A percentile compares a stretch with the other conserved stretches of the same genome.
phyloP scores from a whole-genome alignment of 1,140 invertebrate genomes.

The Diachasma alloeum region DNA sequence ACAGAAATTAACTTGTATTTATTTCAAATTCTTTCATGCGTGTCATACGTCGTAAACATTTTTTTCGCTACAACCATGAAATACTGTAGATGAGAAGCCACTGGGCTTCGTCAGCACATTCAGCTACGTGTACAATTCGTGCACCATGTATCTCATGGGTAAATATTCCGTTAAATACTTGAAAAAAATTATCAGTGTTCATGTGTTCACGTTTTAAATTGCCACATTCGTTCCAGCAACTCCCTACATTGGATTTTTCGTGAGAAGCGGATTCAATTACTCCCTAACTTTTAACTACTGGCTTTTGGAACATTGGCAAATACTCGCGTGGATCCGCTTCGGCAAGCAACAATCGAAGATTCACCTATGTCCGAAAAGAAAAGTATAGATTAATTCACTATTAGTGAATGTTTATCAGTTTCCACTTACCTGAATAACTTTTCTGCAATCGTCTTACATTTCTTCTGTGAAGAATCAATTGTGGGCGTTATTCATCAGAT shows the following conservation, averaged over 20 bases:
- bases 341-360: neutral
- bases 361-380: neutral
- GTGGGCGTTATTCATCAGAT: no score
- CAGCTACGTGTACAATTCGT: neutral
- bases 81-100: constrained; percentile 4
- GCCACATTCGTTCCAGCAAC: constrained; percentile 30
- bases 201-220: neutral
- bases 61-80: neutral
- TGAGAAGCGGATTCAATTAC: constrained; percentile 23
- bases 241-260: constrained; percentile 34
- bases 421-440: no score
- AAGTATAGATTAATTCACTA: neutral
- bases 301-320: constrained; percentile 8
- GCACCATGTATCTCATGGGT: constrained; percentile 9
- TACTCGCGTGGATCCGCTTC: neutral
- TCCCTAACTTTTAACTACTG: neutral
- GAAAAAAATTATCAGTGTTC: neutral
- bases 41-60: no score
- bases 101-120: neutral
- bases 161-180: neutral
- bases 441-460: no score
- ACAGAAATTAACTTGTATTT: no score
- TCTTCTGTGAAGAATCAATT: no score
- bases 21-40: no score
- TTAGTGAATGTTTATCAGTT: no score